Evolutionary conservation across 2,113 vertebrate genomes (phyloP).

Genomic region (Collichthys lucidus): DNA sequence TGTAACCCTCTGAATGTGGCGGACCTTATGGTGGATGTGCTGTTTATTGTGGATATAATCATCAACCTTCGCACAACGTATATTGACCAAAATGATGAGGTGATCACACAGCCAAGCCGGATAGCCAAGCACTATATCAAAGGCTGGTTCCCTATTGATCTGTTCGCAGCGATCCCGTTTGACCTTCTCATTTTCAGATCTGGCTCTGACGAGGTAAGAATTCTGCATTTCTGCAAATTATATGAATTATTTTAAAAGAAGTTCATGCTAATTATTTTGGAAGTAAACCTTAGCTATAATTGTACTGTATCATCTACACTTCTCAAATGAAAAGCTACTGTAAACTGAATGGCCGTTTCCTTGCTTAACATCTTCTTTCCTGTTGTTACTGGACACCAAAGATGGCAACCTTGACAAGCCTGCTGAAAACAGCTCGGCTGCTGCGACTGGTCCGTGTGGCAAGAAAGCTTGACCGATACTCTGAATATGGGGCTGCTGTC

Average conservation of each 20-base stretch:
- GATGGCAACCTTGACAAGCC: slow-evolving; percentile 89
- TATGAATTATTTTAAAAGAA: background rate
- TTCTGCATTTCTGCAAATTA: background rate
- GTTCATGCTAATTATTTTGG: background rate
- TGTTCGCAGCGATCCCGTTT: slow-evolving; percentile 95
- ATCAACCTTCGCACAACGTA: slow-evolving; percentile 98
- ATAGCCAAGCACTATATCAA: slow-evolving; percentile 96
- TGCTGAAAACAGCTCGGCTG: slow-evolving; percentile 94
- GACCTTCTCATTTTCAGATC: slow-evolving; percentile 95
- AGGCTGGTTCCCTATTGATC: slow-evolving; percentile 97
- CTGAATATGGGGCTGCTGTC: slow-evolving; percentile 91
- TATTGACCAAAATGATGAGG: slow-evolving; percentile 92
- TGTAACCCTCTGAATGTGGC: slow-evolving; percentile 92
- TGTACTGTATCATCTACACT: background rate
- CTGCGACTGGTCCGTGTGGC: slow-evolving; percentile 93
- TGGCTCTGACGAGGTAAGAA: slow-evolving; percentile 92
- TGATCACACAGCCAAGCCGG: slow-evolving; percentile 90
- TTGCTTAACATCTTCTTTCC: slow-evolving; percentile 26
- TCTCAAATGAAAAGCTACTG: background rate
- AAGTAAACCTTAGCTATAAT: background rate
- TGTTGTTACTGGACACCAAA: slow-evolving; percentile 71
- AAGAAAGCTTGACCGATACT: slow-evolving; percentile 93
- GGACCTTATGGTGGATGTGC: slow-evolving; percentile 94
- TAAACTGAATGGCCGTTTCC: background rate
- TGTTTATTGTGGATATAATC: slow-evolving; percentile 95